Base-by-base conservation (phyloP, 2,797 vertebrate genomes). In the Halcyon chelicuti region DNA sequence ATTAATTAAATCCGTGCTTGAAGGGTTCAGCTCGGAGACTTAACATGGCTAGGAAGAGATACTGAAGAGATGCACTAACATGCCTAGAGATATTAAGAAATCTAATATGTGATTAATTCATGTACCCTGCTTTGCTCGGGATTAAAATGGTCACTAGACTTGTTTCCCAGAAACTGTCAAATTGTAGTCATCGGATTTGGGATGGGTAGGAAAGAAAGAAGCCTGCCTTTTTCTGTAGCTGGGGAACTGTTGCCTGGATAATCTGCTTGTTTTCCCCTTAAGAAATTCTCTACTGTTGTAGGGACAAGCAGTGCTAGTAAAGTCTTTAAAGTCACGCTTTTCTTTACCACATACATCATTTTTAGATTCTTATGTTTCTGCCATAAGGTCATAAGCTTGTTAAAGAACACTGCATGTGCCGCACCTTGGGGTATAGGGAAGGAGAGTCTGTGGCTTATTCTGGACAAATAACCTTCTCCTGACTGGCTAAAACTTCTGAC, bases 1-100 rank as follows among this genome's bases (percentile, higher is more conserved):
- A 58, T 82, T 88, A 89, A 94, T 93, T 89, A 94, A 91, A 93
- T 89, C 57, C 1, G 12, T 94, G 78, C 75, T 93, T 82, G 65
- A 94, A 91, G 47, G 20, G 55, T 82, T 94, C 61, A 77, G 44
- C 57, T 74, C 63, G 61, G 63, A 89, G 78, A 91, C 47, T 74
- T 65, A 70, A 31, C 60, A 39, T 73, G 78, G 57, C 67, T 90
- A 46, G 55, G 80, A 87, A 25, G 47, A 85, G 60, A 63, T 85
- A 67, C 67, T 94, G 91, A 87, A 90, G 63, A 60, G 75, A 91
- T 94, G 60, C 72, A 67, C 74, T 90, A 82, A 71, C 71, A 82
- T 87, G 65, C 47, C 60, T 87, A 62, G 78, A 94, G 89, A 46
- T 87, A 46, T 57, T 44, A 47, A 76, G 44, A 91, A 94, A 79